phyloP scores from a whole-genome alignment of 2,113 vertebrate genomes.

The Toxotes jaculatrix region DNA sequence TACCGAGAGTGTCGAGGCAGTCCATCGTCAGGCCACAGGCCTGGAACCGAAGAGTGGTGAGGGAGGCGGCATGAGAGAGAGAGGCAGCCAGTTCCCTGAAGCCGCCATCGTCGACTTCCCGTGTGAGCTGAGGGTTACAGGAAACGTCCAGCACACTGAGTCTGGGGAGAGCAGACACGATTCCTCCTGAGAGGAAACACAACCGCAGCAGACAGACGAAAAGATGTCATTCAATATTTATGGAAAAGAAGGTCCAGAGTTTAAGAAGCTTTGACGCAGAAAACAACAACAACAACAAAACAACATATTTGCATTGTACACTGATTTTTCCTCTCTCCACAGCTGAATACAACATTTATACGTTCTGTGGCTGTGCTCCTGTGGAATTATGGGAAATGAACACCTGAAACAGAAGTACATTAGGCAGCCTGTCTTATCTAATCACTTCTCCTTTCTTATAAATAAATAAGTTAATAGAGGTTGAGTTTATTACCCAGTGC shows the following conservation, averaged over 20 bases:
- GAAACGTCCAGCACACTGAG: slow-evolving; percentile 90
- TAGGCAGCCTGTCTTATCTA: background rate
- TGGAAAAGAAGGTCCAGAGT: no score
- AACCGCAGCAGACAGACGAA: background rate
- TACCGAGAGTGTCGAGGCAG: slow-evolving; percentile 85
- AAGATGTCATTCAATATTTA: no score
- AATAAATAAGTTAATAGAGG: background rate
- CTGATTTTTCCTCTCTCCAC: no score
- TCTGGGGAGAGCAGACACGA: slow-evolving; percentile 74
- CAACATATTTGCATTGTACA: no score
- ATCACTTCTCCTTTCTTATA: no score
- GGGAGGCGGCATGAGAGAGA: slow-evolving; percentile 77
- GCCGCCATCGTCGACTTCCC: slow-evolving; percentile 44
- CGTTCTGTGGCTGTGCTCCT: background rate
- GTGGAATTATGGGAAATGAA: slow-evolving; percentile 17
- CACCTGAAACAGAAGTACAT: no score
- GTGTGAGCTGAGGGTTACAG: slow-evolving; percentile 84
- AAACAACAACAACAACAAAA: no score
- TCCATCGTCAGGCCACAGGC: slow-evolving; percentile 86
- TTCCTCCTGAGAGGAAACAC: slow-evolving; percentile 71
- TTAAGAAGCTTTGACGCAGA: no score
- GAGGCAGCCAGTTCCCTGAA: slow-evolving; percentile 80
- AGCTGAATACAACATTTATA: background rate
- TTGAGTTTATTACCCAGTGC: slow-evolving; percentile 81
- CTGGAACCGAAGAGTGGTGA: slow-evolving; percentile 86